A percentile compares a stretch with the other conserved stretches of the same genome.
Evolutionary conservation across 2,888 invertebrate genomes (phyloP).

Genomic region (Andrena trimmerana): DNA sequence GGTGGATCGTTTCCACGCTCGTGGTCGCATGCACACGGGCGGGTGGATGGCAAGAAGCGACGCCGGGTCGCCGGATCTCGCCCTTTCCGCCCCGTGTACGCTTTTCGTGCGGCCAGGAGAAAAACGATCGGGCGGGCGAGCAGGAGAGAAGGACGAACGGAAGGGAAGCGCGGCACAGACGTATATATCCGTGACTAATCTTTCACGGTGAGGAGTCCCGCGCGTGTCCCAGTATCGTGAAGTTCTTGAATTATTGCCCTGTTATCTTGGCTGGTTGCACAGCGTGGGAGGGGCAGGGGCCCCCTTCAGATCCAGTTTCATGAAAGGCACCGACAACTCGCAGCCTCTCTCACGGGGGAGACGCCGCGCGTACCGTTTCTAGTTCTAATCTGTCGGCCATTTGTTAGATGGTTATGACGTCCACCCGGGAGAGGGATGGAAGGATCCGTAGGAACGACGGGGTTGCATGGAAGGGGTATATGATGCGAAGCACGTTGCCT

Average conservation of each 20-base stretch:
- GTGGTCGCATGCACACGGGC: slow-evolving; percentile 33
- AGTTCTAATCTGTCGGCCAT: slow-evolving; percentile 84
- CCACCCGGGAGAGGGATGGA: slow-evolving; percentile 61
- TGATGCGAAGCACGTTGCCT: slow-evolving; percentile 75
- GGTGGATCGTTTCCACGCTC: slow-evolving; percentile 66
- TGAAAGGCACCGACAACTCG: slow-evolving; percentile 80
- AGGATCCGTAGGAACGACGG: slow-evolving; percentile 38
- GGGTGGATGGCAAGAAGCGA: slow-evolving; percentile 42
- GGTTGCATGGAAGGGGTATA: slow-evolving; percentile 69
- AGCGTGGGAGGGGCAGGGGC: slow-evolving; percentile 76
- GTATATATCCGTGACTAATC: slow-evolving; percentile 79
- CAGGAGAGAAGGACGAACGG: slow-evolving; percentile 24
- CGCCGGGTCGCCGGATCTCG: slow-evolving; percentile 49
- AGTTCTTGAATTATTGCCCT: slow-evolving; percentile 82
- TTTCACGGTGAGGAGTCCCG: slow-evolving; percentile 72
- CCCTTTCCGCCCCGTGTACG: slow-evolving; percentile 47
- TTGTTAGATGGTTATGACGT: slow-evolving; percentile 82
- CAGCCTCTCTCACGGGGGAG: slow-evolving; percentile 61
- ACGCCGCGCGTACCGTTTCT: slow-evolving; percentile 69
- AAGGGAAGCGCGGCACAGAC: slow-evolving; percentile 61
- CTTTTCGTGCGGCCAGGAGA: slow-evolving; percentile 44
- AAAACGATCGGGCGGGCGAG: slow-evolving; percentile 19
- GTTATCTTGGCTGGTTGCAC: slow-evolving; percentile 79
- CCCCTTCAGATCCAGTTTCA: slow-evolving; percentile 82
- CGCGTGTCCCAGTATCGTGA: slow-evolving; percentile 78